Conservation (phyloP, 2,797 vertebrate species). For the Mormyrus proboscirostris region DNA sequence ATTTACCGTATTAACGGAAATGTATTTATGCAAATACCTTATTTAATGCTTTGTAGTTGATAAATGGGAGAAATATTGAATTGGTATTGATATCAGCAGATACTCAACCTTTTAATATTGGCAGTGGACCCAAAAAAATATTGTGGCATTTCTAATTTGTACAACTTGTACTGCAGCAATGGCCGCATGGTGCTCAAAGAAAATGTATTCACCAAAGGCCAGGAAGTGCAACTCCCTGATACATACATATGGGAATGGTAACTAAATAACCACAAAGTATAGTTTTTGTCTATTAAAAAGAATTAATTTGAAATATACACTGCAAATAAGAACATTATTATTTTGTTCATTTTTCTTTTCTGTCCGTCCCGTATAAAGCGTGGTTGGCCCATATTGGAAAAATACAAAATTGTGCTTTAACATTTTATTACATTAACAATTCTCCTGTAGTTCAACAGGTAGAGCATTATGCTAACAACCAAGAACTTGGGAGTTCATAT, state of each 20-base stretch:
- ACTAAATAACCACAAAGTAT: neutral
- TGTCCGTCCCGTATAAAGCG: neutral
- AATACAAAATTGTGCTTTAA: too few species aligned
- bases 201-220: neutral
- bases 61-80: neutral
- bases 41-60: neutral
- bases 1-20: neutral
- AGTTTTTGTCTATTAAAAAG: neutral
- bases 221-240: neutral
- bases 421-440: too few species aligned
- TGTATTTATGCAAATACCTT: neutral
- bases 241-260: neutral
- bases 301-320: neutral
- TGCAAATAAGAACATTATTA: neutral
- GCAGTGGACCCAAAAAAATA: neutral
- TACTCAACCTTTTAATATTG: neutral
- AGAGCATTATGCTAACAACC: neutral
- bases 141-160: neutral
- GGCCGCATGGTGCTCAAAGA: neutral
- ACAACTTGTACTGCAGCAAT: neutral
- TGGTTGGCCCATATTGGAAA: too few species aligned
- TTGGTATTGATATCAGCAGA: neutral
- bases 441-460: too few species aligned
- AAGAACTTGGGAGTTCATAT: neutral
- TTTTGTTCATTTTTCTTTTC: neutral